A percentile compares a stretch with the other conserved stretches of the same genome.
Evolutionary conservation across 1,140 invertebrate genomes (phyloP).

Genomic region (Megathymus violae): DNA sequence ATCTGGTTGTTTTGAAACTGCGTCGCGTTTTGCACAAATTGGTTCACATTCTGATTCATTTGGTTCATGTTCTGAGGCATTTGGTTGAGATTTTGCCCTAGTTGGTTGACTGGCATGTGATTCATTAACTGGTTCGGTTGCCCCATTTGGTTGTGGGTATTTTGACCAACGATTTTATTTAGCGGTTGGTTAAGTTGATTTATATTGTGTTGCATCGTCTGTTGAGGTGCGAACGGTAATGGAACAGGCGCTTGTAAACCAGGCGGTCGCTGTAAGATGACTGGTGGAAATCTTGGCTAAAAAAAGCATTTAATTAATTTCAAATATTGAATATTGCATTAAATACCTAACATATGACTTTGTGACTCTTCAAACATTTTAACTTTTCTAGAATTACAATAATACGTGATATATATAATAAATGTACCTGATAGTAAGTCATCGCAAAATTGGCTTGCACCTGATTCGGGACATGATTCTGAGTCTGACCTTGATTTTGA

Average conservation of each 20-base stretch:
- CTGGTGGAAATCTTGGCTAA: slow-evolving; percentile 72
- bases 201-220: slow-evolving; percentile 53
- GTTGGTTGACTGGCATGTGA: slow-evolving; percentile 55
- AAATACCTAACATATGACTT: too few species aligned
- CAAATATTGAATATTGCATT: too few species aligned
- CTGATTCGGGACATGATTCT: slow-evolving; percentile 25
- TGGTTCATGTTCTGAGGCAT: slow-evolving; percentile 50
- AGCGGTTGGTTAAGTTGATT: slow-evolving; percentile 59
- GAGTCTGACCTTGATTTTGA: slow-evolving; percentile 60
- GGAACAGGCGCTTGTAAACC: slow-evolving; percentile 71
- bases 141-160: slow-evolving; percentile 50
- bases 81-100: slow-evolving; percentile 49
- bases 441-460: slow-evolving; percentile 15
- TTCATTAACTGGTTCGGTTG: slow-evolving; percentile 44
- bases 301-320: too few species aligned
- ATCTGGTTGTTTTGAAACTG: slow-evolving; percentile 64
- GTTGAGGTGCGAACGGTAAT: slow-evolving; percentile 68
- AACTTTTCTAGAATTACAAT: too few species aligned
- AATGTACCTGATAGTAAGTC: slow-evolving; percentile 19
- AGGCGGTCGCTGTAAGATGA: slow-evolving; percentile 72
- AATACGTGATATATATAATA: too few species aligned
- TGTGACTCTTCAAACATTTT: too few species aligned
- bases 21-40: slow-evolving; percentile 63
- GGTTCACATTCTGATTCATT: slow-evolving; percentile 49
- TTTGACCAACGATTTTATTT: slow-evolving; percentile 58